Evolutionary conservation across 2,797 vertebrate species (phyloP).

Genomic region (Anisognathus igniventris): DNA sequence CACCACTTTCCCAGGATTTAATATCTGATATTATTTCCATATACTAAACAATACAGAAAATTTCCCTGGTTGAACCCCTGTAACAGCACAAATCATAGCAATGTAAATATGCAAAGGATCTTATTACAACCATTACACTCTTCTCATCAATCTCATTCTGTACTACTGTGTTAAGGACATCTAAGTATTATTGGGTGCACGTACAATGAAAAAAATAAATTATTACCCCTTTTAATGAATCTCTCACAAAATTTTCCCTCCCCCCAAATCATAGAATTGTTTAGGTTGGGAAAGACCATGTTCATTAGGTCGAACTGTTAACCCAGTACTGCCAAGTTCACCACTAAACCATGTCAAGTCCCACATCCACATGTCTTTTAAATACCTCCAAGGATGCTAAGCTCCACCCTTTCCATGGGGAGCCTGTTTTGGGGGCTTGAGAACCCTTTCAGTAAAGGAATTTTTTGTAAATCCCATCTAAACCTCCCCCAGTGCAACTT

Average conservation of each 20-base stretch:
- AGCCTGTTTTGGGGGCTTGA: background rate
- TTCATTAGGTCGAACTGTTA: accelerated
- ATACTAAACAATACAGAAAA: background rate
- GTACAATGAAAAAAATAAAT: background rate
- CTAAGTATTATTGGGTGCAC: background rate
- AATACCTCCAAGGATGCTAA: background rate
- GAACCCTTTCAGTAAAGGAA: background rate
- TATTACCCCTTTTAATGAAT: background rate
- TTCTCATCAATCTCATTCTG: background rate
- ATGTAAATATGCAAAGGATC: background rate
- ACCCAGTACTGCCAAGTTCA: background rate
- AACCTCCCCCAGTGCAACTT: background rate
- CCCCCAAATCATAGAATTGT: background rate
- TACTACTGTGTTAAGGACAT: background rate
- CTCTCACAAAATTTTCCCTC: background rate
- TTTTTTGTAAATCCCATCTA: background rate
- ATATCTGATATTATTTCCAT: background rate
- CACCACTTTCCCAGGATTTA: background rate
- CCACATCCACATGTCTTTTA: background rate
- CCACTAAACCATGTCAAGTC: background rate
- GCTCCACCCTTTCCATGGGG: background rate
- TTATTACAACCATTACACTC: background rate
- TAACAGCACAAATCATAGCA: background rate
- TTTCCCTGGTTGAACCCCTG: background rate
- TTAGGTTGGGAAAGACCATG: background rate